Evolutionary conservation across 2,797 vertebrate genomes (phyloP).

Genomic region (Tokudaia tokunoshimensis): DNA sequence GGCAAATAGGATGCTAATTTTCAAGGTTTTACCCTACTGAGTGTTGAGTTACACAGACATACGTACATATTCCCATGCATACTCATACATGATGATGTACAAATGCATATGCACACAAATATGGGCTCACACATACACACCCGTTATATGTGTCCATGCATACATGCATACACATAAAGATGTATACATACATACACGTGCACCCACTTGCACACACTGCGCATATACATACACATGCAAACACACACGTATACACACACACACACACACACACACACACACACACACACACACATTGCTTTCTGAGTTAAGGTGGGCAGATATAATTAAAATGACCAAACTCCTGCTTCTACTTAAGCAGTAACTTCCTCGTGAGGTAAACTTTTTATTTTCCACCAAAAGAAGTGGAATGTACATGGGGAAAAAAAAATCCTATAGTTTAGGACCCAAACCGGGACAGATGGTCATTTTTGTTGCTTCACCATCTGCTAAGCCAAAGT

Average conservation of each 20-base stretch:
- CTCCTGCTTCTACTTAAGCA: constrained; percentile 21
- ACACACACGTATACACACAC: background rate
- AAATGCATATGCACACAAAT: background rate
- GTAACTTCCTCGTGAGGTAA: constrained; percentile 27
- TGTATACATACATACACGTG: background rate
- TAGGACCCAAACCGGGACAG: background rate
- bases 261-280: background rate
- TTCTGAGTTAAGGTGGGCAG: constrained; percentile 47
- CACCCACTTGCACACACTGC: background rate
- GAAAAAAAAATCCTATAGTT: constrained; percentile 40
- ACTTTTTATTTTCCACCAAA: background rate
- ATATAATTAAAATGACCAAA: background rate
- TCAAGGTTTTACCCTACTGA: background rate
- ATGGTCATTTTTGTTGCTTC: constrained; percentile 68
- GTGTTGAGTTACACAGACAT: background rate
- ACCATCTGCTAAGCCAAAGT: constrained; percentile 1
- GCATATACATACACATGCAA: background rate
- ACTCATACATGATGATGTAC: background rate
- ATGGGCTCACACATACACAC: background rate
- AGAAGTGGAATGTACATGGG: constrained; percentile 42
- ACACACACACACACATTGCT: background rate
- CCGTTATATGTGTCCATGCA: background rate
- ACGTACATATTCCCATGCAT: background rate
- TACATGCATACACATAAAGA: background rate
- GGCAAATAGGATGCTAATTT: constrained; percentile 21